Base-by-base conservation (phyloP, 2,113 vertebrate species). In the Podarcis cretensis region DNA sequence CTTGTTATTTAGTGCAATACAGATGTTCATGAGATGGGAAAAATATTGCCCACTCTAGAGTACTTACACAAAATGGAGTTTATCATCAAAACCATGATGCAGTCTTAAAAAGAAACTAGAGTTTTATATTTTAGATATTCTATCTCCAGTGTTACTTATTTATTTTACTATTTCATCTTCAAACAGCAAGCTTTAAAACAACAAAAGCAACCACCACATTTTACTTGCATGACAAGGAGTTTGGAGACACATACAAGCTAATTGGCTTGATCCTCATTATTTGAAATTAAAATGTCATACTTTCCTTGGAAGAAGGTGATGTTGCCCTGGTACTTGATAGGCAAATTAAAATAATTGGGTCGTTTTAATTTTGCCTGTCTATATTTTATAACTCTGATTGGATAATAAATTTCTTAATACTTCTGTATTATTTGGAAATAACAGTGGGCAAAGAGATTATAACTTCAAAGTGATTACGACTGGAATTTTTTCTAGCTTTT, bases 231-330 rank as follows among this genome's bases (percentile, higher is more conserved):
- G 14, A 87, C 16, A 74, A 59, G 32, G 23, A 40, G 57, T 48
- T 65, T 23, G 82, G 59, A 87, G 20, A 27, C 71, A 63, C 20
- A 82, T 21, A 16, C 54, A 75, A 75, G 30, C 63, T 83, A 81
- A 87, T 21, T 81, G 78, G 54, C 6, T 59, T 35, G 32, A 75
- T 75, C 10, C 35, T 85, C 83, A 75, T 75, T 86, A 78, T 78
- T 68, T 77, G 27, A 77, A 86, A 66, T 86, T 78, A 78, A 86
- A 78, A 78, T 78, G 77, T 78, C 57, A n/a, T 76, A 37, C 2
- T 85, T 89, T 89, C 63, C 5, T 48, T 88, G 65, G 6, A 63
- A 83, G 80, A 57, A 5, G 81, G 77, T 66, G 54, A 59, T 59
- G 40, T n/a, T 37, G 37, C 27, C 12, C 82, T 78, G 59, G 10